A percentile compares a stretch with the other conserved stretches of the same genome.
phyloP scores from a whole-genome alignment of 2,113 vertebrate species.

The Engraulis encrasicolus region DNA sequence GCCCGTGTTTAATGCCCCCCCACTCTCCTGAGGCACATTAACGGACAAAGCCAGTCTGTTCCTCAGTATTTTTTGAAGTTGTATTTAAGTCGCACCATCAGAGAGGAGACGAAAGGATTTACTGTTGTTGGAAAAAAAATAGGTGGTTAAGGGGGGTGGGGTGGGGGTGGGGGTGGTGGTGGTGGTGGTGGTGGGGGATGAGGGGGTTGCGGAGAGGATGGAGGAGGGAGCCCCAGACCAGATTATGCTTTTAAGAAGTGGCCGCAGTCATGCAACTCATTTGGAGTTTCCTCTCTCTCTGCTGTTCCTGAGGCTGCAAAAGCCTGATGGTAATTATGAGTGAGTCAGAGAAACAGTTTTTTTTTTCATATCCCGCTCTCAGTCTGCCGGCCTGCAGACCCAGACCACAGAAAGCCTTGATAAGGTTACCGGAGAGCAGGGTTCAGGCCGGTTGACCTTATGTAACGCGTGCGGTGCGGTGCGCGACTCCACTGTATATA shows the following conservation, averaged over 20 bases:
- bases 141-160: not conserved
- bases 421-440: conserved; percentile 44
- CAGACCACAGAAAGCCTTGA: conserved; percentile 60
- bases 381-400: conserved; percentile 44
- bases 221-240: conserved; percentile 44
- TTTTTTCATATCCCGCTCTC: conserved; percentile 53
- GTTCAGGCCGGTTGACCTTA: conserved; percentile 37
- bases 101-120: conserved; percentile 33
- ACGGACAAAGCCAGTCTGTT: conserved; percentile 64
- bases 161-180: not conserved
- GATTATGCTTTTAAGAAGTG: not conserved
- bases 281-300: conserved; percentile 36
- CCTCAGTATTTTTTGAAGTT: conserved; percentile 51
- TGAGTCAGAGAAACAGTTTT: conserved; percentile 46
- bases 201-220: no score
- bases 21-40: conserved; percentile 60
- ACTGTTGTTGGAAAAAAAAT: conserved; percentile 23
- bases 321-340: conserved; percentile 69
- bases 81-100: conserved; percentile 45
- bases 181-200: no score
- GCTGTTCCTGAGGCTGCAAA: conserved; percentile 45
- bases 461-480: no score
- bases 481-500: conserved; percentile 37
- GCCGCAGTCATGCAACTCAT: conserved; percentile 46
- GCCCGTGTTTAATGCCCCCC: conserved; percentile 33